These are phyloP conservation scores for Campylomormyrus numenius DNA, from an alignment of 2,113 vertebrate genomes.

Conservation along the genomic window DNA sequence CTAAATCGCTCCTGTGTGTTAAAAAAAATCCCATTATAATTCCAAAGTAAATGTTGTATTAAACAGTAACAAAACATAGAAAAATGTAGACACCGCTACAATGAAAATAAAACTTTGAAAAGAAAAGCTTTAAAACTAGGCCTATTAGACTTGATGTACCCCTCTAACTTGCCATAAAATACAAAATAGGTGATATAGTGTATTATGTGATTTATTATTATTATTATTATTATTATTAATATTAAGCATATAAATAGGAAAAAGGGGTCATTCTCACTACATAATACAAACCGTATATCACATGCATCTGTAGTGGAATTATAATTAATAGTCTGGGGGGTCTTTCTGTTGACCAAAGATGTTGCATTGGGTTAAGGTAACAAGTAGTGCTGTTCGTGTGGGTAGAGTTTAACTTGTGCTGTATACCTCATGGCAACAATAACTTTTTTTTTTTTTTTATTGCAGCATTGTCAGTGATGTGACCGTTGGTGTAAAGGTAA, in stretches of 20 bases:
- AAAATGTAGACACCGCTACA: background rate
- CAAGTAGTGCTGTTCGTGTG: background rate
- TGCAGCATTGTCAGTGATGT: conserved; percentile 87
- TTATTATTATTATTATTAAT: background rate
- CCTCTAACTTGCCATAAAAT: background rate
- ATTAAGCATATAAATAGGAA: background rate
- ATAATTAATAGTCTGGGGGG: background rate
- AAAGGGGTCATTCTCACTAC: background rate
- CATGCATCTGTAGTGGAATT: background rate
- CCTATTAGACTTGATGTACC: background rate
- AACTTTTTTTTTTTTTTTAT: conserved; percentile 17
- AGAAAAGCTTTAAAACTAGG: background rate
- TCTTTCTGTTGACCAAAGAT: background rate
- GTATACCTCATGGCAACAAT: background rate
- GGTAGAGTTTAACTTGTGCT: background rate
- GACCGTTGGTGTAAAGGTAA: conserved; percentile 96
- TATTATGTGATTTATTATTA: background rate
- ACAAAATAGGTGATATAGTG: background rate
- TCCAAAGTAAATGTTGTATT: background rate
- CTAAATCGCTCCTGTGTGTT: background rate
- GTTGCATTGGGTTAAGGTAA: background rate
- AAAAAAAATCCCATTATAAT: background rate
- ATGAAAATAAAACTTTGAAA: background rate
- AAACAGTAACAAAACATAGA: background rate
- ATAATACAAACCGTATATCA: background rate